Evolutionary conservation across 2,113 vertebrate genomes (phyloP).

Genomic region (Menidia beryllina): DNA sequence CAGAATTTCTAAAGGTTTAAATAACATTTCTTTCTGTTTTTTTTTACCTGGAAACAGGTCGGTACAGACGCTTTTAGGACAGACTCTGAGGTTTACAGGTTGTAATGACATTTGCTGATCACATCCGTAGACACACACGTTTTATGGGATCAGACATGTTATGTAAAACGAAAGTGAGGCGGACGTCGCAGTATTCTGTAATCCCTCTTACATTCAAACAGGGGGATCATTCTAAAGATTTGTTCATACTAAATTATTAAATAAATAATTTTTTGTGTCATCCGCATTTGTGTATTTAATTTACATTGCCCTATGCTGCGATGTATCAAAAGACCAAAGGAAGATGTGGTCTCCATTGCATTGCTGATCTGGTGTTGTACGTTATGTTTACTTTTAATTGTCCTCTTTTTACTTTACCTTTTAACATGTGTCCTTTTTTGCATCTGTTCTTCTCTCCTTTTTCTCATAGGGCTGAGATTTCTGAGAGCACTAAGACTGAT

Average conservation of each 20-base stretch:
- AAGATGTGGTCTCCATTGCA: background rate
- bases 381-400: background rate
- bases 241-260: conserved; percentile 38
- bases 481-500: conserved; percentile 98
- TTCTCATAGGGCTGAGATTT: conserved; percentile 93
- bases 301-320: background rate
- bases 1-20: background rate
- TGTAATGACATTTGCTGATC: background rate
- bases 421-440: conserved; percentile 4
- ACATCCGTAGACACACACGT: conserved; percentile 13
- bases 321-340: background rate
- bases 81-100: background rate
- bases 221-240: conserved; percentile 16
- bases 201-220: conserved; percentile 53
- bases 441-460: conserved; percentile 32
- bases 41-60: background rate
- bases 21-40: background rate
- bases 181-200: conserved; percentile 71
- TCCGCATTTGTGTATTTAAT: conserved; percentile 8
- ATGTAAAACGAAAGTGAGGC: conserved; percentile 64
- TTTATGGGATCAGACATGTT: conserved; percentile 43
- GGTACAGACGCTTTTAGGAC: background rate
- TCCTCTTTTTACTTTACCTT: background rate
- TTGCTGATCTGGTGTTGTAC: background rate
- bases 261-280: conserved; percentile 32